Evolutionary conservation across 2,113 vertebrate genomes (phyloP).

Genomic region (Dasypus novemcinctus): DNA sequence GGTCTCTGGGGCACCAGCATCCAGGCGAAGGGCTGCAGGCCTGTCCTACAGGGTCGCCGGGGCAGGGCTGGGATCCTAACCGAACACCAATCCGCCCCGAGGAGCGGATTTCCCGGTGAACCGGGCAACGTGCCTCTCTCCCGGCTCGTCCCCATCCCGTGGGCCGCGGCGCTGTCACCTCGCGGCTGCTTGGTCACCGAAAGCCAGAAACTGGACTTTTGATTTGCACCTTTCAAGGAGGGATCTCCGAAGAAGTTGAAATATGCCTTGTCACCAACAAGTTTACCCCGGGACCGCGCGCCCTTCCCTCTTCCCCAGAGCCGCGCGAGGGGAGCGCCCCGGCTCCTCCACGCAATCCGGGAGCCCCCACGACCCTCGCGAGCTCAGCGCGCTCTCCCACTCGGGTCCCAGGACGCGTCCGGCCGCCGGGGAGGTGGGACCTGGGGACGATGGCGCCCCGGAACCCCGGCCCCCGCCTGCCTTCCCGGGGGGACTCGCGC

Average conservation of each 20-base stretch:
- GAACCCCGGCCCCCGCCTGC: background rate
- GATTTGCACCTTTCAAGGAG: background rate
- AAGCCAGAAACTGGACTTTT: background rate
- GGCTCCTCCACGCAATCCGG: background rate
- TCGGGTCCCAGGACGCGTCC: background rate
- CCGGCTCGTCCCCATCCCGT: background rate
- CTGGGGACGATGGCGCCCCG: background rate
- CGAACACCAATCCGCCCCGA: background rate
- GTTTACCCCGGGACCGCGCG: conserved; percentile 46
- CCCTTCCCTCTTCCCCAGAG: background rate
- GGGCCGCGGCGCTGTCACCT: conserved; percentile 2
- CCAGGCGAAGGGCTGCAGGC: background rate
- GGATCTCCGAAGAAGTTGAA: conserved; percentile 61
- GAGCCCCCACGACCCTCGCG: background rate
- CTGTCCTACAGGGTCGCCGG: background rate
- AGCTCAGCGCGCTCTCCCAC: background rate
- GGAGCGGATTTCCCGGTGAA: background rate
- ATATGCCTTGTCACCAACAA: conserved; percentile 71
- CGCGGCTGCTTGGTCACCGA: background rate
- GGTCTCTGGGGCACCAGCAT: background rate
- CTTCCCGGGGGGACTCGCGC: background rate
- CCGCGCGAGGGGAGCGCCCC: background rate
- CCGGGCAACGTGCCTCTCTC: background rate
- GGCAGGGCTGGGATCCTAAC: background rate
- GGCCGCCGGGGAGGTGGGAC: background rate